Base-by-base conservation (phyloP, 2,888 invertebrate genomes). In the Drosophila infuscata region DNA sequence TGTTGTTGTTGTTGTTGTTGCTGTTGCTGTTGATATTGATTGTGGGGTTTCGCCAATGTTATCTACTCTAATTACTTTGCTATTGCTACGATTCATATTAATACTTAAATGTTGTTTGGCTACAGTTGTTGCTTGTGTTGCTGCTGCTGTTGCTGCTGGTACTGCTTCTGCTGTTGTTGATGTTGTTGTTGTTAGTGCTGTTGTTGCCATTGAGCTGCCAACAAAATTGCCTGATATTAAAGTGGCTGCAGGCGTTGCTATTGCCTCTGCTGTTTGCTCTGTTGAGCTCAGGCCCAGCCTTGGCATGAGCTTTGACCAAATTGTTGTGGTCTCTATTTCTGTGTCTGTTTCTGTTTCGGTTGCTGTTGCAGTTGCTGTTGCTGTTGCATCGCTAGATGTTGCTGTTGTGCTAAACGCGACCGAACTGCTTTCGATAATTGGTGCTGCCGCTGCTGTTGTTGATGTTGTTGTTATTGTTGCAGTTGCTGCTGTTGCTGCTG, bases 61-160 rank as follows among this genome's bases (percentile, higher is more conserved):
- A 76, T 83, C 80, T 74, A 87, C 76, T 59, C 85, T 80, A 72
- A 83, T 84, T 77, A 91, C 89, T 92, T 91, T 92, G 69, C 92
- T 91, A 84, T 92, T 86, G 77, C 90, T 92, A 82, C 83, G 88
- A 73, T 81, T 71, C 56, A 58, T 81, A 60, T 74, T 88, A 91
- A 82, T 91, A 88, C 86, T 90, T 77, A 81, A 83, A 70, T 79
- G 59, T 74, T 53, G 70, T 79, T 71, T 68, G 72, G 48, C 52
- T 69, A 61, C 32, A 70, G 54, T 49, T 54, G 74, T 25, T 46
- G 56, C 51, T 60, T 62, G 29, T 36, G 69, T 52, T 61, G 70
- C 33, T 53, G 73, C 15, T 63, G 75, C 38, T 35, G 76, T 41
- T 62, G 84, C 38, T 66, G 74, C 15, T 79, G n/a, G 25, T 3